These are phyloP conservation scores for Globicephala melas DNA, from an alignment of 2,113 vertebrate genomes.

Conservation along the genomic window DNA sequence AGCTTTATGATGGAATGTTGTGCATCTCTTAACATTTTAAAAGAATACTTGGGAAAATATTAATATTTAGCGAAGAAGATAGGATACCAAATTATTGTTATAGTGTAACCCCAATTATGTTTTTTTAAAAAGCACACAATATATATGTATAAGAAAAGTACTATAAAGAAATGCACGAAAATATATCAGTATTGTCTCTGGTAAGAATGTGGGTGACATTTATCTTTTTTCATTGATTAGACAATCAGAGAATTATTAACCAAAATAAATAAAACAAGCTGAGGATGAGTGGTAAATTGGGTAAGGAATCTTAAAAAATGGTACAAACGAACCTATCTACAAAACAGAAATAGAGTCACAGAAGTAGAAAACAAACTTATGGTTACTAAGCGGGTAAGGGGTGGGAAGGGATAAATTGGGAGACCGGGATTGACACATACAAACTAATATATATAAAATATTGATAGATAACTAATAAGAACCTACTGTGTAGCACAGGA, in stretches of 20 bases:
- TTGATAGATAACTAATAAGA: too few relatives aligned
- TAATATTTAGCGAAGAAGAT: neutral
- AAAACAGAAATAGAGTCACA: too few relatives aligned
- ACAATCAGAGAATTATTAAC: neutral
- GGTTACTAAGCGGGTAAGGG: too few relatives aligned
- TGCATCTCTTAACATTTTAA: neutral
- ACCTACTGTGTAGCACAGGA: too few relatives aligned
- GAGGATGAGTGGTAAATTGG: neutral
- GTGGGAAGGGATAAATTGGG: too few relatives aligned
- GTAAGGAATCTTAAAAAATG: neutral
- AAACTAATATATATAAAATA: too few relatives aligned
- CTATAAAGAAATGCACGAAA: neutral
- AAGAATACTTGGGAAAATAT: neutral
- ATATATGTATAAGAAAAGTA: neutral
- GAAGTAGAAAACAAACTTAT: too few relatives aligned
- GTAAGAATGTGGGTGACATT: neutral
- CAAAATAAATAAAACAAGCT: neutral
- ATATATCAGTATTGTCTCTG: neutral
- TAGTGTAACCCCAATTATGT: neutral
- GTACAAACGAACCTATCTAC: too few relatives aligned
- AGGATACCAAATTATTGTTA: neutral
- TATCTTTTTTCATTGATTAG: neutral
- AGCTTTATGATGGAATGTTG: neutral
- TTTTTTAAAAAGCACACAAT: neutral
- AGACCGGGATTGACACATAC: too few relatives aligned